Evolutionary conservation across 2,888 invertebrate species (phyloP).

Genomic region (Crossocerus cetratus): DNA sequence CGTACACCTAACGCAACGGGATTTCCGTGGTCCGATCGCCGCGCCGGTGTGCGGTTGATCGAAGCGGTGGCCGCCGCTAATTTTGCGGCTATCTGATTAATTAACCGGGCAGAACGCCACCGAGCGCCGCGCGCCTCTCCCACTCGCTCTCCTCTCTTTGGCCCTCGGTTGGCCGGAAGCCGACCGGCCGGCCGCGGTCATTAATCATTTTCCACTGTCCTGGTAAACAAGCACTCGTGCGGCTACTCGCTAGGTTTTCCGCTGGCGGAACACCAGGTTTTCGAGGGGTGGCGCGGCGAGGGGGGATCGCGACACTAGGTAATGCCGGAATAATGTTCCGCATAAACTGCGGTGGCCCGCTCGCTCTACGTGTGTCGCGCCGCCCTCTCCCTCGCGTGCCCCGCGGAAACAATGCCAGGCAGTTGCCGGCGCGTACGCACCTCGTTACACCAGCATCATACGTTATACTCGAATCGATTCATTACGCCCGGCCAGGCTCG

Average conservation of each 20-base stretch:
- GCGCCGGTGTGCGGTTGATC: slow-evolving; percentile 50
- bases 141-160: no score
- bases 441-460: slow-evolving; percentile 55
- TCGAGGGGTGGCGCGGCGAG: slow-evolving; percentile 17
- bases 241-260: slow-evolving; percentile 62
- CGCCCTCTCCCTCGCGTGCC: slow-evolving; percentile 10
- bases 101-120: slow-evolving; percentile 62
- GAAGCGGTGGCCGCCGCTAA: slow-evolving; percentile 59
- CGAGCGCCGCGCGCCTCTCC: not conserved
- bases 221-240: slow-evolving; percentile 60
- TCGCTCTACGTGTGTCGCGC: slow-evolving; percentile 40
- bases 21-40: slow-evolving; percentile 37
- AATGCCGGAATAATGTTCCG: slow-evolving; percentile 75
- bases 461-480: slow-evolving; percentile 40
- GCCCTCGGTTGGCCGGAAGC: not conserved
- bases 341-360: slow-evolving; percentile 73
- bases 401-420: slow-evolving; percentile 53
- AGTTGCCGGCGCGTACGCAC: slow-evolving; percentile 57
- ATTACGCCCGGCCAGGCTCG: not conserved
- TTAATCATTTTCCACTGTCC: slow-evolving; percentile 67
- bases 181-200: slow-evolving; percentile 51
- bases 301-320: slow-evolving; percentile 61
- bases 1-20: slow-evolving; percentile 27
- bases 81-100: slow-evolving; percentile 75
- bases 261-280: slow-evolving; percentile 27